Conservation (phyloP, 2,797 vertebrate genomes). For the Denticeps clupeoides region DNA sequence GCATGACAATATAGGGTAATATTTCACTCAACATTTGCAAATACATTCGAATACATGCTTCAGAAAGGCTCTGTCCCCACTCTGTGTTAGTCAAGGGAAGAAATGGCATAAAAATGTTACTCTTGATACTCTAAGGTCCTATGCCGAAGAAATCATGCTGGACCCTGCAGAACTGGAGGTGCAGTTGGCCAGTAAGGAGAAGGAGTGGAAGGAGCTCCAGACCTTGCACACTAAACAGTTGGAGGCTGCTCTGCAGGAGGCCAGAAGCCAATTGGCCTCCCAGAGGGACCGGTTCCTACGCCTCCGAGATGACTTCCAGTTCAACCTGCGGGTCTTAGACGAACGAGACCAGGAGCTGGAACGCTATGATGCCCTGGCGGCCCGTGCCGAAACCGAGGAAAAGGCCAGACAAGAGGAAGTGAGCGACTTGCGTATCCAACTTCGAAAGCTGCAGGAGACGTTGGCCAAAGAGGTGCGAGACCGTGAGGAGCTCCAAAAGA, state of each 20-base stretch:
- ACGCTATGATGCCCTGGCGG: conserved; percentile 46
- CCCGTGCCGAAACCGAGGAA: conserved; percentile 41
- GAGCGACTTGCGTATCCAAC: conserved; percentile 55
- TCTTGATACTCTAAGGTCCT: too few relatives aligned
- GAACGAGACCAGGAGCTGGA: conserved; percentile 69
- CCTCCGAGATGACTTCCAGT: conserved; percentile 66
- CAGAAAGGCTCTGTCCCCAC: too few relatives aligned
- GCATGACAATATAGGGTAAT: too few relatives aligned
- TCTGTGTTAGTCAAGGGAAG: too few relatives aligned
- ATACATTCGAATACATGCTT: too few relatives aligned
- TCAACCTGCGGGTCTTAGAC: conserved; percentile 64
- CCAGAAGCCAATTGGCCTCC: conserved; percentile 39
- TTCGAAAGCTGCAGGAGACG: conserved; percentile 47
- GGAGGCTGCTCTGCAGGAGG: conserved; percentile 46
- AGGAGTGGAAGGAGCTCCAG: conserved; percentile 61
- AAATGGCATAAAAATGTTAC: too few relatives aligned
- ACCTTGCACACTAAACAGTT: conserved; percentile 40
- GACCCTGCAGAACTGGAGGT: conserved; percentile 39
- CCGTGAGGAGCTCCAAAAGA: conserved; percentile 37
- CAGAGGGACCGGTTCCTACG: conserved; percentile 41
- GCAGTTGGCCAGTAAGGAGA: conserved; percentile 57
- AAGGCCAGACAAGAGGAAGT: conserved; percentile 51
- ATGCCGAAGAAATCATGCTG: conserved; percentile 26
- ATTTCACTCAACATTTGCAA: too few relatives aligned
- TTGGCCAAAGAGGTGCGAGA: conserved; percentile 38